Conservation (phyloP, 2,888 invertebrate genomes). For the Xestia xanthographa region DNA sequence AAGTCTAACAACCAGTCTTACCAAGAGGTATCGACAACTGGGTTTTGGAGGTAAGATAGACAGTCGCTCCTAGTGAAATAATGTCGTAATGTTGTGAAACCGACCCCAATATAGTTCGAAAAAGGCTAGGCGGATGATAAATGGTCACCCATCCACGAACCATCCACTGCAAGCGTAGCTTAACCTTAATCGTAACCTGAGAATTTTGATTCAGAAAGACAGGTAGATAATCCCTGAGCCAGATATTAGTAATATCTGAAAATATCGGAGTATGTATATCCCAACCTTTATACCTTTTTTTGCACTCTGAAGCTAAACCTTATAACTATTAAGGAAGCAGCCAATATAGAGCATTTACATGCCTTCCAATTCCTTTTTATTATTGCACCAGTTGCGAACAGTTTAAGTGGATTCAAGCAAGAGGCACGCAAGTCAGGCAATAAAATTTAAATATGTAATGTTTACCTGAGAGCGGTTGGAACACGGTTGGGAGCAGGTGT, state of each 20-base stretch:
- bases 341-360: slow-evolving; percentile 24
- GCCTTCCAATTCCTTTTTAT: slow-evolving; percentile 45
- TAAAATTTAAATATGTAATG: slow-evolving; percentile 58
- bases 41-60: not conserved
- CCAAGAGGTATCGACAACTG: not conserved
- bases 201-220: not conserved
- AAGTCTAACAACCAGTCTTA: not conserved
- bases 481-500: slow-evolving; percentile 29
- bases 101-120: not conserved
- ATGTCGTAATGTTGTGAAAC: not conserved
- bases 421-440: slow-evolving; percentile 33
- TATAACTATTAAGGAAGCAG: slow-evolving; percentile 8
- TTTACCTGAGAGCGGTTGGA: slow-evolving; percentile 33
- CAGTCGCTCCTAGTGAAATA: not conserved
- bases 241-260: not conserved
- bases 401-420: slow-evolving; percentile 29
- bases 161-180: not conserved
- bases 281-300: not conserved
- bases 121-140: not conserved
- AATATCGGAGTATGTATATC: not conserved
- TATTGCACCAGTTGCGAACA: slow-evolving; percentile 37
- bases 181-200: not conserved
- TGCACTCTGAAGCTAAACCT: not conserved
- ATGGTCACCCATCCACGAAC: not conserved
- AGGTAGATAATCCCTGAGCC: not conserved